Percentiles rank a stretch among this genome's conserved stretches.
Conservation (phyloP, 2,888 invertebrate genomes). For the Rhodophaea formosa region DNA sequence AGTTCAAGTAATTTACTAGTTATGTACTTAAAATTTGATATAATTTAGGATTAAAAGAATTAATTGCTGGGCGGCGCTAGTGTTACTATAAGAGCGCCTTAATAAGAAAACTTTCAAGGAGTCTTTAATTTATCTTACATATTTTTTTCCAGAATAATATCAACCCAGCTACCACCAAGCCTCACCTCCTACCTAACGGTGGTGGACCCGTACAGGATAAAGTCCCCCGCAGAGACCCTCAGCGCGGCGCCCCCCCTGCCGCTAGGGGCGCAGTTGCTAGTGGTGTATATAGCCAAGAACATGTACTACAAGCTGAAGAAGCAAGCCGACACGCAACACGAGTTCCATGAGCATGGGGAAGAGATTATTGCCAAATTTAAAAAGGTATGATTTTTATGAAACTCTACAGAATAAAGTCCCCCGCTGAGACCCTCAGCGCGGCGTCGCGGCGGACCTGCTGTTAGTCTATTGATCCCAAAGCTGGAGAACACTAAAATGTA, state of each 20-base stretch:
- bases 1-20: too few species aligned
- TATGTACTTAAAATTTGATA: too few species aligned
- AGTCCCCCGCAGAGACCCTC: constrained; percentile 88
- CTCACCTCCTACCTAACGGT: constrained; percentile 90
- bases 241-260: constrained; percentile 86
- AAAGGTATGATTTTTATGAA: constrained; percentile 47
- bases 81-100: too few species aligned
- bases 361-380: constrained; percentile 67
- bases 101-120: too few species aligned
- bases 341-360: constrained; percentile 66
- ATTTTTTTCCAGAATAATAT: constrained; percentile 84
- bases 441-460: too few species aligned
- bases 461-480: too few species aligned
- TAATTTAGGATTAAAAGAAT: too few species aligned
- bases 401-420: too few species aligned
- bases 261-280: constrained; percentile 89
- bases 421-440: too few species aligned
- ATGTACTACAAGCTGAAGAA: constrained; percentile 79
- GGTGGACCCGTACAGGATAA: constrained; percentile 91
- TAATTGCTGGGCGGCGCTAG: too few species aligned
- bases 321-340: constrained; percentile 55
- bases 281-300: constrained; percentile 86
- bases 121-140: too few species aligned
- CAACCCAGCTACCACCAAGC: constrained; percentile 87
- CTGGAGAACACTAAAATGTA: not conserved